phyloP scores from a whole-genome alignment of 2,797 vertebrate genomes.

The Cichlasoma orientale region DNA sequence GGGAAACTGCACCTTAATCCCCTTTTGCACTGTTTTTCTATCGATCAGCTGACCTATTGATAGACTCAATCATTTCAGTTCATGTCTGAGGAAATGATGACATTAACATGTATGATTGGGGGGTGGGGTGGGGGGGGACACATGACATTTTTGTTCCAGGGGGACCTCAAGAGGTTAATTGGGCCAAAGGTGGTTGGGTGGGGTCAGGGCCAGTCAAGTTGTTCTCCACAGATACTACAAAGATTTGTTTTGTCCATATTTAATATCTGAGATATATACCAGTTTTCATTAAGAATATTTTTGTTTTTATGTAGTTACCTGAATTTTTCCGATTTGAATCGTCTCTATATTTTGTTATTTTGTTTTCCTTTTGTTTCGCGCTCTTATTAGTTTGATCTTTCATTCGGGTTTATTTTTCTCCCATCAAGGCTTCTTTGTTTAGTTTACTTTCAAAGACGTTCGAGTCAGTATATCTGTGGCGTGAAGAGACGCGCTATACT shows the following conservation, averaged over 20 bases:
- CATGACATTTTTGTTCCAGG: background rate
- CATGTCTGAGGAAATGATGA: background rate
- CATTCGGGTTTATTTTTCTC: background rate
- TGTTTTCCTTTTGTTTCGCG: background rate
- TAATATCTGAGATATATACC: background rate
- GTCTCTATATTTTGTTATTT: background rate
- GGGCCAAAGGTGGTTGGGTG: background rate
- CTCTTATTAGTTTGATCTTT: background rate
- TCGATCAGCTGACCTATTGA: background rate
- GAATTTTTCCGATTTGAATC: fast-evolving
- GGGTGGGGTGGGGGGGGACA: too few relatives aligned
- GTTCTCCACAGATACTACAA: fast-evolving
- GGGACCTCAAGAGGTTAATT: background rate
- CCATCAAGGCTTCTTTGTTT: background rate
- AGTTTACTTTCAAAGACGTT: background rate
- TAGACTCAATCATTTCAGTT: background rate
- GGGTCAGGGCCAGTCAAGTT: background rate
- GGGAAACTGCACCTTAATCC: background rate
- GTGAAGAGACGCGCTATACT: background rate
- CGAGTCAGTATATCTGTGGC: background rate
- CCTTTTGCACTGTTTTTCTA: background rate
- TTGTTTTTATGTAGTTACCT: background rate
- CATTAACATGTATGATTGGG: background rate
- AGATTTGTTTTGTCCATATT: background rate
- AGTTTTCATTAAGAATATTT: background rate